A percentile compares a stretch with the other conserved stretches of the same genome.
Evolutionary conservation across 2,888 invertebrate species (phyloP).

Genomic region (Urechis unicinctus): DNA sequence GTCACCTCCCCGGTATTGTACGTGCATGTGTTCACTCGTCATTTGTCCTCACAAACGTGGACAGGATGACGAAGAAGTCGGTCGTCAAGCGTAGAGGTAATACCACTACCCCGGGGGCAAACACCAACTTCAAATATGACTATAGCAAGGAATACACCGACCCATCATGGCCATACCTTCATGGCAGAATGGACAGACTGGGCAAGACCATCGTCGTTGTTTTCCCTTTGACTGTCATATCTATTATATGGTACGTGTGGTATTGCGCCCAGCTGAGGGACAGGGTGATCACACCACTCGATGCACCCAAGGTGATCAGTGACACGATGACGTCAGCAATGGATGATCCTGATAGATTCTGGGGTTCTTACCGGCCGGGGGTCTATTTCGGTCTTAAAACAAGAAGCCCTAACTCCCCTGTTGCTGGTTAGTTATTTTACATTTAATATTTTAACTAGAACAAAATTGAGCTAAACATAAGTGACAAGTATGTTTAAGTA

Average conservation of each 20-base stretch:
- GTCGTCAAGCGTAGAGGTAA: too few relatives aligned
- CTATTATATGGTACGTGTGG: conserved; percentile 13
- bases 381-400: conserved; percentile 65
- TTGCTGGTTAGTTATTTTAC: conserved; percentile 61
- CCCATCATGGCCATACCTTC: conserved; percentile 12
- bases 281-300: conserved; percentile 18
- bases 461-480: too few relatives aligned
- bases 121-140: conserved; percentile 13
- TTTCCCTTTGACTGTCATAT: conserved; percentile 8
- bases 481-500: too few relatives aligned
- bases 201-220: conserved; percentile 10
- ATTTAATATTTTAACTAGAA: not conserved
- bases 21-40: too few relatives aligned
- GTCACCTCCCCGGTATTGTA: too few relatives aligned
- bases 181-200: conserved; percentile 13
- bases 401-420: conserved; percentile 77
- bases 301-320: conserved; percentile 12
- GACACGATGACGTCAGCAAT: conserved; percentile 9
- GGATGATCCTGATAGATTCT: conserved; percentile 48
- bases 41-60: too few relatives aligned
- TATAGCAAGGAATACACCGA: conserved; percentile 16
- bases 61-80: too few relatives aligned
- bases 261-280: conserved; percentile 10
- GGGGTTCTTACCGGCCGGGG: conserved; percentile 75
- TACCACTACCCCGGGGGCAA: too few relatives aligned